Evolutionary conservation across 2,888 invertebrate species (phyloP), one percentile per base, ranked within the genome.

Genomic region (Ganaspis brasiliensis): DNA sequence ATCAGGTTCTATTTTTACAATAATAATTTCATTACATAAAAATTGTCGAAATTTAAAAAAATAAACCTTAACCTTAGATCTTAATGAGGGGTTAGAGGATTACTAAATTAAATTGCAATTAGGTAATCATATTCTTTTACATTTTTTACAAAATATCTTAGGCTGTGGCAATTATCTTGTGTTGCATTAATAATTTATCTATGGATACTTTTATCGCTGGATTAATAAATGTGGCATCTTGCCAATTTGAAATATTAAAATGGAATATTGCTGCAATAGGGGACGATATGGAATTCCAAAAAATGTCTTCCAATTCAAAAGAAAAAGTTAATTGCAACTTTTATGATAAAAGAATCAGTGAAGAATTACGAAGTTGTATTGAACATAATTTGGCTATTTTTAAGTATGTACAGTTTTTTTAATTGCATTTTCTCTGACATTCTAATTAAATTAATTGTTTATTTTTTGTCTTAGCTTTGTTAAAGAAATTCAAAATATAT

Each of bases 151-250:
- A n/a, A n/a, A n/a, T n/a, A n/a, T n/a, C n/a, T 31, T n/a, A 87
- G 72, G 75, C 79, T 0, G 2, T 88, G 2, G 84, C 85, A 0
- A 40, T 81, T 24, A 59, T 84, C 55, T 74, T 85, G 16, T 82
- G 81, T 9, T 89, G 87, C 35, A 74, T 84, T 45, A 86, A 88
- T 12, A 87, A 88, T 55, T 80, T 88, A 5, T 87, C 86, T 1
- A 82, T 88, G 73, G 89, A 89, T 31, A 87, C 85, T 9, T 71
- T 89, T 31, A 80, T 86, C 21, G 86, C 87, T 0, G 88, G 88
- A 56, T 71, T 89, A 8, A 81, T 89, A 1, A 82, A 77, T 12
- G 81, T 86, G 5, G 84, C 86, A 9, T 88, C 87, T 73, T 88
- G 87, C 49, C 89, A 88, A 35, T 71, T 89, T 16, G 84, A 87